Percentiles rank a stretch among this genome's conserved stretches.
phyloP scores from a whole-genome alignment of 2,888 invertebrate species.

The Philereme transversata region DNA sequence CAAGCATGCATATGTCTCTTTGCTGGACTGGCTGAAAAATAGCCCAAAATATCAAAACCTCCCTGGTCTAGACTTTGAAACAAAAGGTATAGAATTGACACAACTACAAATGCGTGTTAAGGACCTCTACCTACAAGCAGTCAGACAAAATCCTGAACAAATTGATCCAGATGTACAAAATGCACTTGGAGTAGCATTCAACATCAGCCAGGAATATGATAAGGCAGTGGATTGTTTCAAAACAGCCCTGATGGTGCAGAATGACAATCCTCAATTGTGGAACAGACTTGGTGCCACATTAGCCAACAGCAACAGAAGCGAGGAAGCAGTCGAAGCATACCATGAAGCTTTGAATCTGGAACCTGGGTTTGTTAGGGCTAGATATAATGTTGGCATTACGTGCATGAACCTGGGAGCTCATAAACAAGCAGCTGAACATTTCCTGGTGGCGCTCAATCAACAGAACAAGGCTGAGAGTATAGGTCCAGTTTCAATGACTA shows the following conservation, averaged over 20 bases:
- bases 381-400: conserved; percentile 98
- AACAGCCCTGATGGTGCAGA: conserved; percentile 92
- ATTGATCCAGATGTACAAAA: conserved; percentile 96
- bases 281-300: conserved; percentile 98
- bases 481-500: conserved; percentile 62
- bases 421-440: conserved; percentile 97
- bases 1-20: conserved; percentile 92
- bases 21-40: conserved; percentile 90
- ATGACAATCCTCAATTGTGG: conserved; percentile 95
- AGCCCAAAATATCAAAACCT: conserved; percentile 93
- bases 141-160: conserved; percentile 88
- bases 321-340: conserved; percentile 98
- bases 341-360: conserved; percentile 94
- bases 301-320: conserved; percentile 97
- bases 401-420: conserved; percentile 98
- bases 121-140: conserved; percentile 90
- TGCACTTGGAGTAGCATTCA: conserved; percentile 97
- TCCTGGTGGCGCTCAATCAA: conserved; percentile 95
- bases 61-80: conserved; percentile 80
- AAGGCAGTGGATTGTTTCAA: conserved; percentile 98
- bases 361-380: conserved; percentile 97
- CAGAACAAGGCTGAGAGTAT: conserved; percentile 86
- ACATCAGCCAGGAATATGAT: conserved; percentile 96
- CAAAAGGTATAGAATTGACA: conserved; percentile 70
- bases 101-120: conserved; percentile 86